Conservation (phyloP, 2,113 vertebrate species). For the Agapornis roseicollis region DNA sequence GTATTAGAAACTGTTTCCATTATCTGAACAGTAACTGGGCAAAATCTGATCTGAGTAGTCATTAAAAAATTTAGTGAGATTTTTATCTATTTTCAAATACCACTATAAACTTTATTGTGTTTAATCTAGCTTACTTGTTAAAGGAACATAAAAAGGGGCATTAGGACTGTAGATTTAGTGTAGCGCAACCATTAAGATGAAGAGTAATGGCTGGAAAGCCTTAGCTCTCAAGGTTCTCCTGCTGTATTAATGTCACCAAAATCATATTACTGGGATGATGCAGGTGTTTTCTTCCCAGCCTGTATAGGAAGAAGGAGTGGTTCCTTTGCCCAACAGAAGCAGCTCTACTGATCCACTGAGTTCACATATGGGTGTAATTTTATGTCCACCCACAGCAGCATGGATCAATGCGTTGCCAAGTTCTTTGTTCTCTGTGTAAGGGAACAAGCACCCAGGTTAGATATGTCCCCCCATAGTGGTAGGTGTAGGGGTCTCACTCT, state of each 20-base stretch:
- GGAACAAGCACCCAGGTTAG: not conserved
- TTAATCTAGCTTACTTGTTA: conserved; percentile 46
- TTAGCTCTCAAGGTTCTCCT: not conserved
- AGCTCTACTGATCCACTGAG: not conserved
- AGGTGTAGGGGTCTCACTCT: not conserved
- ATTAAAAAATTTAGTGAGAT: conserved; percentile 12
- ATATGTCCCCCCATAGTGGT: not conserved
- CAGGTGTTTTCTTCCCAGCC: not conserved
- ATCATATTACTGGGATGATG: not conserved
- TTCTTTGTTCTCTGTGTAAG: not conserved
- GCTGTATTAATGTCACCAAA: not conserved
- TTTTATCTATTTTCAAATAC: conserved; percentile 59
- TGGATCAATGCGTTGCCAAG: not conserved
- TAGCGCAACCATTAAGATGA: not conserved
- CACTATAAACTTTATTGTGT: conserved; percentile 16
- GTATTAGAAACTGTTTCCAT: conserved; percentile 3
- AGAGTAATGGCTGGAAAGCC: conserved; percentile 18
- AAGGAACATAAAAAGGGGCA: conserved; percentile 31
- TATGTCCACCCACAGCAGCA: not conserved
- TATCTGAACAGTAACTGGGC: not conserved
- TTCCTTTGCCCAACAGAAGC: not conserved
- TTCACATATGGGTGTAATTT: not conserved
- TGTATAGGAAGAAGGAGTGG: not conserved
- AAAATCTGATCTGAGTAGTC: conserved; percentile 27
- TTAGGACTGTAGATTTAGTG: conserved; percentile 34